These are phyloP conservation scores for Macrotrachela quadricornifera DNA, from an alignment of 1,140 invertebrate species.

Conservation along the genomic window DNA sequence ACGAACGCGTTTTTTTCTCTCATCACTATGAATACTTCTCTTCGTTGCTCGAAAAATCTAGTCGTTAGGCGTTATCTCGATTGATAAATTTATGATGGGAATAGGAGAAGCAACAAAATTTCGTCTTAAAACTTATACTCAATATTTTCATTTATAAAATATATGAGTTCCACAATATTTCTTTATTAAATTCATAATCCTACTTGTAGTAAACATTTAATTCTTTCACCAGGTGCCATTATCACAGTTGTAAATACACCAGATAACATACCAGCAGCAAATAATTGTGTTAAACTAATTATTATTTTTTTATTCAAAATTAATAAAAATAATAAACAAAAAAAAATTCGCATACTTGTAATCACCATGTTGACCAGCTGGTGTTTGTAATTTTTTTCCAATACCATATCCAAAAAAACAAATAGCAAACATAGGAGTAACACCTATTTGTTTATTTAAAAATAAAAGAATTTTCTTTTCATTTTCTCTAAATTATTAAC, in stretches of 20 bases:
- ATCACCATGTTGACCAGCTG: conserved; percentile 39
- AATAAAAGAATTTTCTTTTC: too few species aligned
- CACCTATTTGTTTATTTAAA: conserved; percentile 11
- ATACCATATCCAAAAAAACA: conserved; percentile 88
- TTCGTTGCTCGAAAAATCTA: too few species aligned
- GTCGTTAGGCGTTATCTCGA: too few species aligned
- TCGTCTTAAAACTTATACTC: too few species aligned
- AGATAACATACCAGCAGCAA: conserved; percentile 67
- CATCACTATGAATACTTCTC: too few species aligned
- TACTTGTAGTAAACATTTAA: conserved; percentile 82
- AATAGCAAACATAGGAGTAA: conserved; percentile 48
- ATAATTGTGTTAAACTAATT: conserved; percentile 21
- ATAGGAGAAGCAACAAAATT: too few species aligned
- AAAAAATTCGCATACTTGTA: conserved; percentile 36
- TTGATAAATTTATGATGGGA: too few species aligned
- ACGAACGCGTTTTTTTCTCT: too few species aligned
- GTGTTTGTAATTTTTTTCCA: conserved; percentile 50
- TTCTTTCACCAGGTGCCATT: conserved; percentile 90
- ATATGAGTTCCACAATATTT: too few species aligned
- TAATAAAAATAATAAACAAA: neutral
- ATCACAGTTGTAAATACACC: conserved; percentile 79
- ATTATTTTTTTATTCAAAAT: neutral
- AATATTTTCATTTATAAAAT: too few species aligned
- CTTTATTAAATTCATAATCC: neutral
- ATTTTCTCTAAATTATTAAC: too few species aligned